Conservation (phyloP, 2,888 invertebrate genomes). For the Ryuthela nishihirai region DNA sequence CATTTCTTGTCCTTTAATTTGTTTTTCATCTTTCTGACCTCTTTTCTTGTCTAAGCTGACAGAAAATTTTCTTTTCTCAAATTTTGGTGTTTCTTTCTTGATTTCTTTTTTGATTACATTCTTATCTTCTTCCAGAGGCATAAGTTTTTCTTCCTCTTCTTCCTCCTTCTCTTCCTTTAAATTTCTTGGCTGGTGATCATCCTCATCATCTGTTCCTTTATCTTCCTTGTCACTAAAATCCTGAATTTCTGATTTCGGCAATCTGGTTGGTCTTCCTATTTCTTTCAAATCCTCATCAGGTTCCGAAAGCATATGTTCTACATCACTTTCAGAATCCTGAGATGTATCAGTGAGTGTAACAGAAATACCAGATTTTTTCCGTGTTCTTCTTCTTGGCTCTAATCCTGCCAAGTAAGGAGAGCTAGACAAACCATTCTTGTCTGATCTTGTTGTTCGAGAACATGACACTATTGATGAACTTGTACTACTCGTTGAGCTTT, state of each 20-base stretch:
- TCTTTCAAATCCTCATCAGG: slow-evolving; percentile 23
- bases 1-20: too few relatives aligned
- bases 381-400: slow-evolving; percentile 23
- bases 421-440: slow-evolving; percentile 35
- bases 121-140: too few relatives aligned
- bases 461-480: slow-evolving; percentile 10
- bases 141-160: too few relatives aligned
- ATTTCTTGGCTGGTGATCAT: too few relatives aligned
- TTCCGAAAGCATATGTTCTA: slow-evolving; percentile 10
- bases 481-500: slow-evolving; percentile 29
- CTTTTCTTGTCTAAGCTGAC: too few relatives aligned
- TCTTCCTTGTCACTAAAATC: background rate
- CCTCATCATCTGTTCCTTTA: background rate
- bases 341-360: slow-evolving; percentile 17
- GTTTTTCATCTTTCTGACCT: too few relatives aligned
- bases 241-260: too few relatives aligned
- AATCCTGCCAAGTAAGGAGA: slow-evolving; percentile 34
- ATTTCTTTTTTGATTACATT: too few relatives aligned
- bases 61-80: too few relatives aligned
- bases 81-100: too few relatives aligned
- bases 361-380: slow-evolving; percentile 27
- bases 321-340: slow-evolving; percentile 33
- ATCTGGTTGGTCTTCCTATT: too few relatives aligned
- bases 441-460: slow-evolving; percentile 40
- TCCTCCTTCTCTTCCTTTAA: too few relatives aligned